Conservation (phyloP, 2,113 vertebrate genomes). For the Peromyscus californicus region DNA sequence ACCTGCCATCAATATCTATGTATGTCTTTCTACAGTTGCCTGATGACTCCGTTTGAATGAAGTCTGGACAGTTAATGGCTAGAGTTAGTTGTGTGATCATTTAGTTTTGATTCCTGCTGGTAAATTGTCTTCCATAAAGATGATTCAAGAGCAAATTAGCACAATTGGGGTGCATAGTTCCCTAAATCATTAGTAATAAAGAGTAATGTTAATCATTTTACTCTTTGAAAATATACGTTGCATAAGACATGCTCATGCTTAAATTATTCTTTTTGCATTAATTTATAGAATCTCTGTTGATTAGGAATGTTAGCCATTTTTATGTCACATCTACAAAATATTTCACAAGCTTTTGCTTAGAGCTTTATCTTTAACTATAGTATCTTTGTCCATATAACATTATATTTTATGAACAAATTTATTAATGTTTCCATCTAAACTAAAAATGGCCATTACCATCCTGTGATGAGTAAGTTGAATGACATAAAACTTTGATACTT, state of each 20-base stretch:
- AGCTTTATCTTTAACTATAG: not conserved
- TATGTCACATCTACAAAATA: not conserved
- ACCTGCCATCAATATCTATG: not conserved
- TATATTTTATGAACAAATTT: slow-evolving; percentile 30
- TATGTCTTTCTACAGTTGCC: not conserved
- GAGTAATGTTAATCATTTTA: not conserved
- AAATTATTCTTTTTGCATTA: slow-evolving; percentile 23
- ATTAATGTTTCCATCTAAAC: not conserved
- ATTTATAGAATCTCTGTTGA: not conserved
- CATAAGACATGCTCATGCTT: not conserved
- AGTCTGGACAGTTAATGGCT: not conserved
- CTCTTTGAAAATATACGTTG: not conserved
- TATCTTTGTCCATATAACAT: not conserved
- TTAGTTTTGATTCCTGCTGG: not conserved
- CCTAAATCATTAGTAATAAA: not conserved
- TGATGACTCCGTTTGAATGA: not conserved
- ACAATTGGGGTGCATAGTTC: not conserved
- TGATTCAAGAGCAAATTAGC: not conserved
- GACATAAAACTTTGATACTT: not conserved
- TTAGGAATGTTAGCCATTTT: slow-evolving; percentile 9
- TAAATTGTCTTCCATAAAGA: not conserved
- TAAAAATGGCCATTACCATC: not conserved
- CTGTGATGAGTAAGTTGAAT: not conserved
- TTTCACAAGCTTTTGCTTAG: not conserved
- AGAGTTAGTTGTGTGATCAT: not conserved